Evolutionary conservation across 2,113 vertebrate genomes (phyloP).

Genomic region (Boulengeromyrus knoepffleri): DNA sequence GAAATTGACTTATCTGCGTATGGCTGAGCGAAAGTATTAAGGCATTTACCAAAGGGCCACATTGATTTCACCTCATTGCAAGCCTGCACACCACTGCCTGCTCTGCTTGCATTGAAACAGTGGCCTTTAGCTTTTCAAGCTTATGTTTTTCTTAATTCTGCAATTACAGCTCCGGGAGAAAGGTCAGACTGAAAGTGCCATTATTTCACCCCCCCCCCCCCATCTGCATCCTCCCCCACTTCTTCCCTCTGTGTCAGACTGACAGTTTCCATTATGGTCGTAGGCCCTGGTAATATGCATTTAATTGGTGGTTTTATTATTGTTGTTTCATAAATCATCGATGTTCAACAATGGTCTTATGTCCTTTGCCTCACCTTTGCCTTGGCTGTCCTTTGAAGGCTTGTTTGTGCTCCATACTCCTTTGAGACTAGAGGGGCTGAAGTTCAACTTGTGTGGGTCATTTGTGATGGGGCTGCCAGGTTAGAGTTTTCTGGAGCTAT

Average conservation of each 20-base stretch:
- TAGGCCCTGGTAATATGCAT: slow-evolving; percentile 56
- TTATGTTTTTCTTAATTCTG: slow-evolving; percentile 54
- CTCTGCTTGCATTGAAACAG: slow-evolving; percentile 60
- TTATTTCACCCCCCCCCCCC: background rate
- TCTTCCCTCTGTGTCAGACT: background rate
- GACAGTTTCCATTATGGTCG: background rate
- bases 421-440: slow-evolving; percentile 42
- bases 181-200: slow-evolving; percentile 38
- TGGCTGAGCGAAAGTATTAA: slow-evolving; percentile 4
- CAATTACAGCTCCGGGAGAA: slow-evolving; percentile 47
- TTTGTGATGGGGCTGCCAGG: slow-evolving; percentile 50
- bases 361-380: slow-evolving; percentile 53
- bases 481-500: slow-evolving; percentile 30
- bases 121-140: slow-evolving; percentile 44
- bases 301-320: slow-evolving; percentile 47
- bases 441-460: slow-evolving; percentile 48
- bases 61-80: slow-evolving; percentile 37
- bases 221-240: background rate
- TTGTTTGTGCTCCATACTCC: slow-evolving; percentile 47
- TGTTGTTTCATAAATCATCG: slow-evolving; percentile 38
- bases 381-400: slow-evolving; percentile 43
- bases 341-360: slow-evolving; percentile 54
- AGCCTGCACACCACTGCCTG: slow-evolving; percentile 51
- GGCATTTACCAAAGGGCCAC: slow-evolving; percentile 39
- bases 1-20: background rate